Evolutionary conservation across 2,888 invertebrate genomes (phyloP).

Genomic region (Tenthredo notha): DNA sequence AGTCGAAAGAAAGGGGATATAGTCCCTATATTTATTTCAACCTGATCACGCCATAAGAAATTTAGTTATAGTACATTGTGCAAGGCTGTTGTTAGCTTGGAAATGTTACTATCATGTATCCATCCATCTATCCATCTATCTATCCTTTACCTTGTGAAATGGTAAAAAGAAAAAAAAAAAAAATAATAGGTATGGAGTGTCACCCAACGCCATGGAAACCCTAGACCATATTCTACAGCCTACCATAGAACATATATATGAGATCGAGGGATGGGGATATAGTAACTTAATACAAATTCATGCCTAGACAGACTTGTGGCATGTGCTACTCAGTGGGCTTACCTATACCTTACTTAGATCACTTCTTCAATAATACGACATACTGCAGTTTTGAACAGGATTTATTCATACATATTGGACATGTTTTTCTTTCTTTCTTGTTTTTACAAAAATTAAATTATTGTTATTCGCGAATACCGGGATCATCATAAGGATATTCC

Average conservation of each 20-base stretch:
- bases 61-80: background rate
- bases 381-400: background rate
- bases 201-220: conserved; percentile 53
- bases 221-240: conserved; percentile 32
- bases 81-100: background rate
- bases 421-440: too few species aligned
- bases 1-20: conserved; percentile 37
- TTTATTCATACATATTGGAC: too few species aligned
- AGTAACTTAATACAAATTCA: conserved; percentile 41
- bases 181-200: conserved; percentile 35
- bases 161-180: background rate
- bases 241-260: background rate
- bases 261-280: background rate
- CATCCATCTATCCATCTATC: background rate
- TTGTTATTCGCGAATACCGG: background rate
- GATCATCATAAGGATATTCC: background rate
- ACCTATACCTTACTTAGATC: background rate
- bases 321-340: conserved; percentile 68
- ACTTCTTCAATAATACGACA: background rate
- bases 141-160: conserved; percentile 23
- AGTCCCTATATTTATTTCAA: background rate
- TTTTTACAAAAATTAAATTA: background rate
- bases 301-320: conserved; percentile 74
- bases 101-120: conserved; percentile 28
- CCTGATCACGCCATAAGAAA: background rate